Base-by-base conservation (phyloP, 2,888 invertebrate genomes). In the Encarsia formosa region DNA sequence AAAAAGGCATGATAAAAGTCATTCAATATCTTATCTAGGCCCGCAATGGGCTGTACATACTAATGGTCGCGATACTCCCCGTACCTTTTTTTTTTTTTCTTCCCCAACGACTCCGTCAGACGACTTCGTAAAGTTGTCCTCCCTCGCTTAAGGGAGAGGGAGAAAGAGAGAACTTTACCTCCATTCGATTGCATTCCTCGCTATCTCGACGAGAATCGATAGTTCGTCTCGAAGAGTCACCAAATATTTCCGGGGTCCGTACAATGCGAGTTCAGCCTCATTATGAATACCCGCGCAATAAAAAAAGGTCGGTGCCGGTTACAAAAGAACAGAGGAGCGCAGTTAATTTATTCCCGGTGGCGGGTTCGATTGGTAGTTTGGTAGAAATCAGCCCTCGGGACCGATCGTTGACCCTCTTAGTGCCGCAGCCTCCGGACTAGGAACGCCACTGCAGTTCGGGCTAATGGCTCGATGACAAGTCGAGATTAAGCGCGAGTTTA, bases 401-500 rank as follows among this genome's bases (percentile, higher is more conserved):
- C n/a, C n/a, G n/a, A n/a, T n/a, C n/a, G n/a, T n/a, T n/a, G n/a
- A n/a, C n/a, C n/a, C n/a, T n/a, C n/a, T n/a, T n/a, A n/a, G n/a
- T n/a, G n/a, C n/a, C n/a, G n/a, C n/a, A n/a, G n/a, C n/a, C n/a
- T n/a, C n/a, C n/a, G n/a, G n/a, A n/a, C n/a, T 34, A 26, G 34
- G 15, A 34, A 15, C n/a, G 34, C n/a, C n/a, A 38, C 24, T 32
- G 49, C 45, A 55, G 47, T 47, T 54, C 29, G 35, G 44, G 38
- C 51, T 51, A 55, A 51, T 55, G 44, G 51, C 46, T 15, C 49
- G 49, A 49, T 46, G 50, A 47, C 40, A 24, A 15, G 39, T n/a
- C 39, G 31, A 37, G 47, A 48, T 51, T 48, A 44, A 48, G 40
- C 31, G 40, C 47, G 49, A 50, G 44, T 55, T 55, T 51, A 55